phyloP scores from a whole-genome alignment of 2,797 vertebrate genomes.

The Lerista edwardsae region DNA sequence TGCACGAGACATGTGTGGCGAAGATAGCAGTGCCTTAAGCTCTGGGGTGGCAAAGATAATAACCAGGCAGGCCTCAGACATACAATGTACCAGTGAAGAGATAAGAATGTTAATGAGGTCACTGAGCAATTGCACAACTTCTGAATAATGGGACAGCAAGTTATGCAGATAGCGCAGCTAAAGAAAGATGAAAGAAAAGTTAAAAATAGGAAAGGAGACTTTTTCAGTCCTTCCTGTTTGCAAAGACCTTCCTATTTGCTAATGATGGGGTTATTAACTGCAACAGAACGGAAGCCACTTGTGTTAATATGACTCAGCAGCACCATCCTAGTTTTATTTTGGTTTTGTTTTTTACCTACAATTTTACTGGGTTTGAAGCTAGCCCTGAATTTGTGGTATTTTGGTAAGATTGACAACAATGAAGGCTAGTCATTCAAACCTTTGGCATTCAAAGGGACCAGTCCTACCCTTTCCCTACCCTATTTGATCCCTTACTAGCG shows the following conservation, averaged over 20 bases:
- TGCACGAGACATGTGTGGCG: slow-evolving; percentile 28
- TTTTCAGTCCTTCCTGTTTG: slow-evolving; percentile 12
- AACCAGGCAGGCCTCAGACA: slow-evolving; percentile 48
- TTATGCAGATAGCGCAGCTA: slow-evolving; percentile 32
- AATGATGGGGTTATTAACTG: slow-evolving; percentile 46
- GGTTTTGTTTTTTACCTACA: neutral
- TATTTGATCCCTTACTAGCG: too few relatives aligned
- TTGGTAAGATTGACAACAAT: neutral
- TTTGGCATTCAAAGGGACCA: neutral
- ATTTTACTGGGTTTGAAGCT: neutral
- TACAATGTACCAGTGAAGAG: neutral
- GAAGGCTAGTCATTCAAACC: too few relatives aligned
- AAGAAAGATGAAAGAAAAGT: slow-evolving; percentile 52
- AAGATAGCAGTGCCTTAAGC: slow-evolving; percentile 32
- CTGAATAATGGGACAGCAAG: slow-evolving; percentile 40
- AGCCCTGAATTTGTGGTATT: neutral
- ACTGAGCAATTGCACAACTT: slow-evolving; percentile 38
- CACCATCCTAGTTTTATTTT: neutral
- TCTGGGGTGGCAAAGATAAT: slow-evolving; percentile 55
- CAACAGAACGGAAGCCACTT: slow-evolving; percentile 52
- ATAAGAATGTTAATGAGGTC: slow-evolving; percentile 61
- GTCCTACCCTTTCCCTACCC: too few relatives aligned
- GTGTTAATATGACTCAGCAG: slow-evolving; percentile 34
- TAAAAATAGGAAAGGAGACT: slow-evolving; percentile 57
- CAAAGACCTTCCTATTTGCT: slow-evolving; percentile 53